A percentile compares a stretch with the other conserved stretches of the same genome.
phyloP scores from a whole-genome alignment of 1,140 invertebrate species.

The Parapsyche elsis region DNA sequence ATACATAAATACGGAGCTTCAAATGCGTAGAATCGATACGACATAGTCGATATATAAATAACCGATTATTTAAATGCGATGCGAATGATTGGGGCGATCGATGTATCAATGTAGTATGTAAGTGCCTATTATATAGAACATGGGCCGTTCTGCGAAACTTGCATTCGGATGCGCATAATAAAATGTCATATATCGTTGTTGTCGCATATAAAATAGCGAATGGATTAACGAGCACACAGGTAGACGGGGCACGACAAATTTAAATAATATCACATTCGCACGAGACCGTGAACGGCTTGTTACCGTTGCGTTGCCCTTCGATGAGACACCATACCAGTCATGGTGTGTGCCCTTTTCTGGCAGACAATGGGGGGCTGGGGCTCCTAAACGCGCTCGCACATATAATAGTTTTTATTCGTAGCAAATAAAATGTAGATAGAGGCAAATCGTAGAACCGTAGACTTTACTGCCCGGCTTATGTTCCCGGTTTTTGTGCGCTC shows the following conservation, averaged over 20 bases:
- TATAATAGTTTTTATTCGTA: slow-evolving; percentile 55
- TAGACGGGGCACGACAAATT: background rate
- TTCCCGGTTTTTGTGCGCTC: slow-evolving; percentile 30
- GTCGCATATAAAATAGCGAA: slow-evolving; percentile 9
- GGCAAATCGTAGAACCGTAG: slow-evolving; percentile 56
- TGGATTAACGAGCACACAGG: background rate
- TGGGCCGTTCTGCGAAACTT: background rate
- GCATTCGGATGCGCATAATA: slow-evolving; percentile 28
- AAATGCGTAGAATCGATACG: too few species aligned
- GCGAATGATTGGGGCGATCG: too few species aligned
- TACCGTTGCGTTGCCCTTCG: background rate
- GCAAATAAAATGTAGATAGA: slow-evolving; percentile 56
- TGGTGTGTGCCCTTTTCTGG: background rate
- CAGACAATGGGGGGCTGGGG: background rate
- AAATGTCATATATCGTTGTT: slow-evolving; percentile 27
- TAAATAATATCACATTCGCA: slow-evolving; percentile 27
- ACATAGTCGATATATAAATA: too few species aligned
- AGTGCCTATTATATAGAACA: too few species aligned
- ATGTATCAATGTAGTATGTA: too few species aligned
- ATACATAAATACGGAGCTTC: too few species aligned
- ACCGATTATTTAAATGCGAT: too few species aligned
- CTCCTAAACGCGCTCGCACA: slow-evolving; percentile 41
- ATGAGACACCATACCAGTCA: background rate
- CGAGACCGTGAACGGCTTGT: slow-evolving; percentile 37
- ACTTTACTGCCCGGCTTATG: slow-evolving; percentile 56